phyloP scores from a whole-genome alignment of 2,797 vertebrate species.

The Neomorphus geoffroyi region DNA sequence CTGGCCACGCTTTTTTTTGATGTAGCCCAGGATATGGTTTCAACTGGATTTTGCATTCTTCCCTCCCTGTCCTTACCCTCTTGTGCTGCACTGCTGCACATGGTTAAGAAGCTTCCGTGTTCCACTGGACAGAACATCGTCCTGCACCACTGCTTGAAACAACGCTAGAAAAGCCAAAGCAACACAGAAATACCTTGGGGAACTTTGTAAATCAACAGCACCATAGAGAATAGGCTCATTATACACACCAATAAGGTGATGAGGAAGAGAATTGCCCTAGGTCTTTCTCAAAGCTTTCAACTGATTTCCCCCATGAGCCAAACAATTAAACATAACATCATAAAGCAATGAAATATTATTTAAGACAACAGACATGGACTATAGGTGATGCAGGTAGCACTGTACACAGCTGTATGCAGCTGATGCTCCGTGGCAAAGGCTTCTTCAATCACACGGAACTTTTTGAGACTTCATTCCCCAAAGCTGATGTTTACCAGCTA shows the following conservation, averaged over 20 bases:
- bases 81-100: neutral
- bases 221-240: neutral
- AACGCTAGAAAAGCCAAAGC: neutral
- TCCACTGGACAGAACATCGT: neutral
- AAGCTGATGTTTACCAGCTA: neutral
- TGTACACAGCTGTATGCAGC: neutral
- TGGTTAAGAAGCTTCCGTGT: neutral
- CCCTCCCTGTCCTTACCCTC: neutral
- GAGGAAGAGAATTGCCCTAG: neutral
- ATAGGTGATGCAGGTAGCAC: neutral
- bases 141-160: neutral
- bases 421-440: neutral
- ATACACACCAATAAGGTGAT: neutral
- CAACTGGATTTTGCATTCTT: neutral
- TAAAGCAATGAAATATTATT: neutral
- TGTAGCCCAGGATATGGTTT: no score
- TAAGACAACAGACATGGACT: neutral
- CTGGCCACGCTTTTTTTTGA: no score
- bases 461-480: neutral
- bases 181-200: neutral
- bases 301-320: neutral
- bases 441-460: fast-evolving
- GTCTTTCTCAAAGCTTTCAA: neutral
- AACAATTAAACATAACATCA: slow-evolving; percentile 6
- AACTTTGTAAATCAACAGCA: neutral